These are phyloP conservation scores for Heliconius ismenius DNA, from an alignment of 2,888 invertebrate genomes.

Conservation along the genomic window DNA sequence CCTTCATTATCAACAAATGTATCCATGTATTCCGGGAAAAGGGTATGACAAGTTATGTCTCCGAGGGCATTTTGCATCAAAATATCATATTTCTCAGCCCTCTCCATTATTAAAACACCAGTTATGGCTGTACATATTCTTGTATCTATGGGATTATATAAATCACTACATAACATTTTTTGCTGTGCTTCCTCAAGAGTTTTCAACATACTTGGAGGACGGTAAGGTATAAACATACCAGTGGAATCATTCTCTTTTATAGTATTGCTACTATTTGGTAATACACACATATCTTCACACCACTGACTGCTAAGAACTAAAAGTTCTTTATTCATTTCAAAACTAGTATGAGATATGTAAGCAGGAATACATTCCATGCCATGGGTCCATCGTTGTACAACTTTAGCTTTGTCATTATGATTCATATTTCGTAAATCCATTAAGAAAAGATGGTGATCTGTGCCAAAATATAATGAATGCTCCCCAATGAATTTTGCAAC, in stretches of 20 bases:
- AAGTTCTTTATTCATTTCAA: constrained; percentile 65
- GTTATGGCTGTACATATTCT: constrained; percentile 62
- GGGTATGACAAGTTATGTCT: constrained; percentile 64
- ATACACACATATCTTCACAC: constrained; percentile 70
- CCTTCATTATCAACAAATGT: constrained; percentile 63
- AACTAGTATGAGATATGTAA: constrained; percentile 62
- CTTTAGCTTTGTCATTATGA: constrained; percentile 52
- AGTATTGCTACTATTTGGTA: constrained; percentile 62
- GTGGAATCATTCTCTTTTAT: constrained; percentile 50
- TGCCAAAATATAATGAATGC: constrained; percentile 62
- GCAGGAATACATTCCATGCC: constrained; percentile 78
- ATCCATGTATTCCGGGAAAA: constrained; percentile 63
- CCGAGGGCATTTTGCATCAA: constrained; percentile 72
- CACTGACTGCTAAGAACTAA: constrained; percentile 70
- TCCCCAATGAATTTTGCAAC: constrained; percentile 59
- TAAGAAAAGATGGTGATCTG: constrained; percentile 67
- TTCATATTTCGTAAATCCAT: constrained; percentile 62
- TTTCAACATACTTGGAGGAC: constrained; percentile 64
- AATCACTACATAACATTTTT: constrained; percentile 60
- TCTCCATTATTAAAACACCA: constrained; percentile 58
- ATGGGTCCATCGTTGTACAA: constrained; percentile 81
- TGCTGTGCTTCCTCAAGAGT: constrained; percentile 60
- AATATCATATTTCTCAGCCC: constrained; percentile 59
- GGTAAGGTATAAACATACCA: constrained; percentile 63
- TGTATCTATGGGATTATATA: constrained; percentile 61